phyloP scores from a whole-genome alignment of 2,888 invertebrate species.

The Cataglyphis albicans region DNA sequence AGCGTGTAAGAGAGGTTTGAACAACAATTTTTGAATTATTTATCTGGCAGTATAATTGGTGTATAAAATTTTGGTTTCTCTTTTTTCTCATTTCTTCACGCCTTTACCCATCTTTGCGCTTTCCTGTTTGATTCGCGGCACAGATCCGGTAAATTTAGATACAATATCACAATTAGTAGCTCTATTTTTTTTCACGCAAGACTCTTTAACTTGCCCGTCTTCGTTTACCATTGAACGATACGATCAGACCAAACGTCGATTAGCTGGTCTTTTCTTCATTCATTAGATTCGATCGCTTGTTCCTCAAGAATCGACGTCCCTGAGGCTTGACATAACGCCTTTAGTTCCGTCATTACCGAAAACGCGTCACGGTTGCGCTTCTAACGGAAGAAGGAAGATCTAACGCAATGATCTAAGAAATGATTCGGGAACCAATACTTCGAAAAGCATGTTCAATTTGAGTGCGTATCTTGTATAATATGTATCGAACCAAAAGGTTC shows the following conservation, averaged over 20 bases:
- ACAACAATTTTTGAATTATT: constrained; percentile 64
- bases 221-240: constrained; percentile 66
- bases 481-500: constrained; percentile 62
- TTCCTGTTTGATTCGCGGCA: constrained; percentile 57
- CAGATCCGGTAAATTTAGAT: constrained; percentile 72
- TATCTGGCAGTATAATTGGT: constrained; percentile 82
- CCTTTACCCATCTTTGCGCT: constrained; percentile 22
- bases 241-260: constrained; percentile 63
- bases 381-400: constrained; percentile 72
- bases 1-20: constrained; percentile 54
- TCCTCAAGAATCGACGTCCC: constrained; percentile 15
- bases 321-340: constrained; percentile 23
- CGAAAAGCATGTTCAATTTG: constrained; percentile 42
- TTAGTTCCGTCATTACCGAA: constrained; percentile 55
- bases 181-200: constrained; percentile 63
- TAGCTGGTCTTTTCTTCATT: constrained; percentile 60
- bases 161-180: constrained; percentile 74
- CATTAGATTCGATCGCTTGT: constrained; percentile 39
- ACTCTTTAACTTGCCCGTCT: constrained; percentile 59
- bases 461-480: constrained; percentile 50
- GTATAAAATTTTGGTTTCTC: constrained; percentile 80
- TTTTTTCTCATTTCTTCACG: constrained; percentile 45
- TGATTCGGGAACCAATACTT: constrained; percentile 67
- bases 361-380: constrained; percentile 49
- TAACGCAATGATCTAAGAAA: constrained; percentile 72